A percentile compares a stretch with the other conserved stretches of the same genome.
phyloP scores from a whole-genome alignment of 2,888 invertebrate species.

The Caenorhabditis auriculariae region DNA sequence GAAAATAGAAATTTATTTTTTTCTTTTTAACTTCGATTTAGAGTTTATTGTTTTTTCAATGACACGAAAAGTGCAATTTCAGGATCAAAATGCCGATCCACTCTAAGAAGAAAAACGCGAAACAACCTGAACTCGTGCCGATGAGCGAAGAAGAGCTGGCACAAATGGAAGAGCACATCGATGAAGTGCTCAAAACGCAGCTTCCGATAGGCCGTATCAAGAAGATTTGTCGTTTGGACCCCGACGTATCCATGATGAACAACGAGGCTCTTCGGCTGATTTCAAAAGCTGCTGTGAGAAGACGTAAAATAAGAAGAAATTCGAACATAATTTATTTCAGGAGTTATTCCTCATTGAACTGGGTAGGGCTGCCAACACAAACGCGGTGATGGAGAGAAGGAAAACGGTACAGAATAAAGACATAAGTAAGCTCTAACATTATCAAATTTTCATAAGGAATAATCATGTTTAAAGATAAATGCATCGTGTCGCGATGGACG shows the following conservation, averaged over 20 bases:
- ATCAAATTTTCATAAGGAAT: not conserved
- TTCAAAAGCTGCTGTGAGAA: constrained; percentile 42
- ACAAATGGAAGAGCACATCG: constrained; percentile 12
- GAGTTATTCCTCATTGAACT: constrained; percentile 49
- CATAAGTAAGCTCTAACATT: constrained; percentile 31
- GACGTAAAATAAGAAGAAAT: not conserved
- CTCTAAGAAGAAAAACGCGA: too few relatives aligned
- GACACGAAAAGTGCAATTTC: too few relatives aligned
- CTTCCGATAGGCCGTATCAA: constrained; percentile 37
- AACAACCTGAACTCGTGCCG: too few relatives aligned
- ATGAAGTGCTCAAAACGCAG: constrained; percentile 22
- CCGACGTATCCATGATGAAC: constrained; percentile 36
- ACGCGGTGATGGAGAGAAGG: constrained; percentile 41
- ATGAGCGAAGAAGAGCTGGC: constrained; percentile 18
- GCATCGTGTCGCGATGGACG: constrained; percentile 36
- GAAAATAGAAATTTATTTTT: too few relatives aligned
- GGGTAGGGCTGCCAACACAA: constrained; percentile 40
- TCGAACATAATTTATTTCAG: constrained; percentile 18
- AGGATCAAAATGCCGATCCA: not conserved
- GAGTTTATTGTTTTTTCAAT: too few relatives aligned
- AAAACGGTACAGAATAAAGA: constrained; percentile 51
- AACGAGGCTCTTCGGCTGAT: constrained; percentile 45
- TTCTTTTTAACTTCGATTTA: too few relatives aligned
- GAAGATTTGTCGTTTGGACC: constrained; percentile 38
- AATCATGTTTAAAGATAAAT: constrained; percentile 36